Base-by-base conservation (phyloP, 2,113 vertebrate species). In the Paraplagusia blochii region DNA sequence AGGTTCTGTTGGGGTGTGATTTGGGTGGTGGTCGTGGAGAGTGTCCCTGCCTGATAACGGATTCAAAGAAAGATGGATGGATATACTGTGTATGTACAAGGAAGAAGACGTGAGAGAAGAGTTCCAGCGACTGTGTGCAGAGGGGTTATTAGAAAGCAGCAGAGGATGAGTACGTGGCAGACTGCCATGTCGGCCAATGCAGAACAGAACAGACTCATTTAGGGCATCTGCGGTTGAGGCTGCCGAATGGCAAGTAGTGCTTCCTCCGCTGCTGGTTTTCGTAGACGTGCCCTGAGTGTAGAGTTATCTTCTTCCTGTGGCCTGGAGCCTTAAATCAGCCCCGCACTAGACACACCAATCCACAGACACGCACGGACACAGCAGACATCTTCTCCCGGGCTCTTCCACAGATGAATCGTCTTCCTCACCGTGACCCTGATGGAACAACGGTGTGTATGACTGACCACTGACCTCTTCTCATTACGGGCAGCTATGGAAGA, bases 121-220 rank as follows among this genome's bases (percentile, higher is more conserved):
- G 49, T 58, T 58, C 22, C 38, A 47, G 58, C 44, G n/a, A 46
- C 66, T 17, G 46, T 44, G 58, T 65, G 53, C 33, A 13, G 33
- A 18, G 66, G 36, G 47, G 22, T 36, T 60, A 56, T 73, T 74
- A 53, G 53, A 55, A 71, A 57, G 63, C 49, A 14, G 44, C 22
- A 65, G 61, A 78, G 64, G 56, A 63, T 64, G 73, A 82, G 77
- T 76, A 60, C 76, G 66, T 79, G 82, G 82, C 72, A 33, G 58
- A 73, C 74, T 79, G 82, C 80, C 81, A 88, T 75, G 48, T 69
- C 67, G 70, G 75, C 62, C 72, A 73, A 43, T 62, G 82, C 72
- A 81, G 82, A 85, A 86, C 83, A 90, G 85, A 90, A 86, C 81
- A 77, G 84, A 80, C 81, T 89, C 85, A 89, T 89, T 91, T 88